A percentile compares a stretch with the other conserved stretches of the same genome.
These are phyloP conservation scores for Pangasius mekongensis DNA, from an alignment of 2,797 vertebrate genomes.

Conservation along the genomic window DNA sequence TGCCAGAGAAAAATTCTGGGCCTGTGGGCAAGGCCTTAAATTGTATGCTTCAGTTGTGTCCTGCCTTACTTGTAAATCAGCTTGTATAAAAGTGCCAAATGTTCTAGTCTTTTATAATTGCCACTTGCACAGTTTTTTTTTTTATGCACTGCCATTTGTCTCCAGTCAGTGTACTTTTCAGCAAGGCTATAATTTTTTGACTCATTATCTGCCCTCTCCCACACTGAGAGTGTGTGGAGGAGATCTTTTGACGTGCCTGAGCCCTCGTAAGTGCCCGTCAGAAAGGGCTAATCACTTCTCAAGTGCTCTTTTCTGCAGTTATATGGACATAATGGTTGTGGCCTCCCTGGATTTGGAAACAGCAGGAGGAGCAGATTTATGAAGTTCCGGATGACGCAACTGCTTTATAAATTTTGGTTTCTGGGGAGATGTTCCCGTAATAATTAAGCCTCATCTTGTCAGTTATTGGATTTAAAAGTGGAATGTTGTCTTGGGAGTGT, in stretches of 20 bases:
- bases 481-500: background rate
- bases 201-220: constrained; percentile 37
- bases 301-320: constrained; percentile 41
- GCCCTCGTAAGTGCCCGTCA: constrained; percentile 40
- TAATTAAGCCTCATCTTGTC: background rate
- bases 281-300: constrained; percentile 37
- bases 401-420: constrained; percentile 9
- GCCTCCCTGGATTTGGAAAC: constrained; percentile 2
- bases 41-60: background rate
- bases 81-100: background rate
- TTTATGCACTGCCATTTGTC: background rate
- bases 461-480: constrained; percentile 7
- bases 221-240: constrained; percentile 33
- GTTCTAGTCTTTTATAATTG: background rate
- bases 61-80: background rate
- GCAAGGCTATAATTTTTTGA: constrained; percentile 9
- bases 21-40: background rate
- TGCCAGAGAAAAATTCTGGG: background rate
- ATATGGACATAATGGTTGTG: background rate
- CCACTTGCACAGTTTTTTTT: background rate
- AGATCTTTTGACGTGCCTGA: constrained; percentile 33
- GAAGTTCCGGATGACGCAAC: constrained; percentile 12
- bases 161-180: background rate
- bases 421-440: constrained; percentile 14
- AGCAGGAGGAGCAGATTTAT: constrained; percentile 13